These are phyloP conservation scores for Dicranocentrus wangi DNA, from an alignment of 2,888 invertebrate species.

Conservation along the genomic window DNA sequence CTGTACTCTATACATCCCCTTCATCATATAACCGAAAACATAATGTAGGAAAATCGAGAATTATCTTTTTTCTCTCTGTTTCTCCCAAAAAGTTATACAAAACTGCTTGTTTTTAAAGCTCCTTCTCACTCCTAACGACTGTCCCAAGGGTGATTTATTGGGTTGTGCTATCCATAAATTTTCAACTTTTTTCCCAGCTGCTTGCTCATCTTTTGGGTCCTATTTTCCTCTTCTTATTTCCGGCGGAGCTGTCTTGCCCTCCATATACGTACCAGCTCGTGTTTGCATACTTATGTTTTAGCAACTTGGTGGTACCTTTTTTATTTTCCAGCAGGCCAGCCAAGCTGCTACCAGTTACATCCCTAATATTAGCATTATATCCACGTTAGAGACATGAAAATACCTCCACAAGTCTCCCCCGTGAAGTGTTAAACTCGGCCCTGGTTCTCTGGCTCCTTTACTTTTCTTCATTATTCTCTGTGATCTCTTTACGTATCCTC, in stretches of 20 bases:
- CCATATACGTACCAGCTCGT: background rate
- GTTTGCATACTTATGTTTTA: background rate
- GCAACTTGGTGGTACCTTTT: background rate
- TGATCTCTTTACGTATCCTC: too few species aligned
- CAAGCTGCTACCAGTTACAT: too few species aligned
- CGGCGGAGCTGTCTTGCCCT: slow-evolving; percentile 12
- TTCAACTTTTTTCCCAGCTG: slow-evolving; percentile 43
- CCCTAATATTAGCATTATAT: slow-evolving; percentile 7
- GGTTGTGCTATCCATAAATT: slow-evolving; percentile 57
- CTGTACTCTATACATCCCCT: too few species aligned
- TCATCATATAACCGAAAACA: too few species aligned
- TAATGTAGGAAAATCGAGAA: too few species aligned
- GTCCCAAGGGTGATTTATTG: slow-evolving; percentile 63
- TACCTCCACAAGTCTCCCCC: too few species aligned
- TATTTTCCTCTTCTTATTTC: slow-evolving; percentile 26
- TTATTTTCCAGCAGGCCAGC: slow-evolving; percentile 9
- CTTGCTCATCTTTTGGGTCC: slow-evolving; percentile 23
- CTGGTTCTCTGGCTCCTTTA: background rate
- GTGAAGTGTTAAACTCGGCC: background rate
- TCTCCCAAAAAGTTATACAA: background rate
- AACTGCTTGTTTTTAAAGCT: slow-evolving; percentile 31
- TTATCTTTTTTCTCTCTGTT: background rate
- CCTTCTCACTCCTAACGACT: slow-evolving; percentile 29
- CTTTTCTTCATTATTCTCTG: slow-evolving; percentile 5
- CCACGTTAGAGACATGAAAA: background rate